phyloP scores from a whole-genome alignment of 2,113 vertebrate genomes.

The Sinosuthora webbiana region DNA sequence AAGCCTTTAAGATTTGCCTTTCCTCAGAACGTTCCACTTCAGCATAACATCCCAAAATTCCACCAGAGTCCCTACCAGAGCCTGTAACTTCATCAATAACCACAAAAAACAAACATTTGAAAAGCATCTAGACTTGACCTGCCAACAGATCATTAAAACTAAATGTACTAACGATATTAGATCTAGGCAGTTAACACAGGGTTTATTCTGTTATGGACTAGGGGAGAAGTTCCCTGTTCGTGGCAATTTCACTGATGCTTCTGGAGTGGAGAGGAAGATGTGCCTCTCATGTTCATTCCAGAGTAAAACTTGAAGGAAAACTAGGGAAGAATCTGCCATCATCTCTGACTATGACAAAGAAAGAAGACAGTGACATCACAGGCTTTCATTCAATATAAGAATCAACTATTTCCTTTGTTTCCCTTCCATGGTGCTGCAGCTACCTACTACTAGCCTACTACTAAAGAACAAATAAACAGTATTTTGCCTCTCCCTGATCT shows the following conservation, averaged over 20 bases:
- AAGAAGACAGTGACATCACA: background rate
- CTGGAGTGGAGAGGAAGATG: background rate
- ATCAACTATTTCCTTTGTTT: background rate
- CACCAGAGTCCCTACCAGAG: background rate
- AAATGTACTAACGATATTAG: background rate
- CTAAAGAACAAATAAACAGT: background rate
- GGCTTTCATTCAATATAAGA: rapidly evolving
- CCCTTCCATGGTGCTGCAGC: background rate
- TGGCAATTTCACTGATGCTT: background rate
- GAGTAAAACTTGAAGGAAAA: background rate
- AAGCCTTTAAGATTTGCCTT: background rate
- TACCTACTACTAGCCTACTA: background rate
- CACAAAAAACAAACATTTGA: background rate
- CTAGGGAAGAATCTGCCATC: background rate
- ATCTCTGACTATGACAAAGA: background rate
- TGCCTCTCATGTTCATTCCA: background rate
- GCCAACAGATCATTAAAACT: background rate
- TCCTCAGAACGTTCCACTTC: background rate
- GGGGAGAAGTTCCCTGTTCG: background rate
- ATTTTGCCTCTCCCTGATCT: background rate
- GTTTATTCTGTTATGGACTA: background rate
- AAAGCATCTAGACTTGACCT: background rate
- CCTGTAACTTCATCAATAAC: background rate
- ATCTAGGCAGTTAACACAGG: background rate
- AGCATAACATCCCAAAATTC: background rate